A percentile compares a stretch with the other conserved stretches of the same genome.
Conservation (phyloP, 2,113 vertebrate species). For the Lonchura striata region DNA sequence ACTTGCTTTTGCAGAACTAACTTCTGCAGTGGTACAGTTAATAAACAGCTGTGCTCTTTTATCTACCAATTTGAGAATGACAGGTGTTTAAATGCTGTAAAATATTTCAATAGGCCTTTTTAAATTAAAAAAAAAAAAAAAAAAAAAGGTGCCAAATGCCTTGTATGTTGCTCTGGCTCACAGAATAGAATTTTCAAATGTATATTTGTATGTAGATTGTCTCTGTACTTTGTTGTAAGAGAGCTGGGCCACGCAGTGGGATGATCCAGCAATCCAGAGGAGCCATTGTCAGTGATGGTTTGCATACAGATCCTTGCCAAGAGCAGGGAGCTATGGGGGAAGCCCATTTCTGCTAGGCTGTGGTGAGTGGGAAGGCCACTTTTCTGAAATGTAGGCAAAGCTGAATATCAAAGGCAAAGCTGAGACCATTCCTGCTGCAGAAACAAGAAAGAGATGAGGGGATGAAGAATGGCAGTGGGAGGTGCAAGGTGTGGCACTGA, state of each 20-base stretch:
- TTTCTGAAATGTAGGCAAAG: neutral
- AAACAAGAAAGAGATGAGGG: neutral
- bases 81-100: neutral
- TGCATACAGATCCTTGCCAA: neutral
- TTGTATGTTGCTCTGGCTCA: neutral
- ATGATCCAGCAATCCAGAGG: neutral
- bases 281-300: accelerated
- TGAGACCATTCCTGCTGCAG: neutral
- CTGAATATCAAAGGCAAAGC: neutral
- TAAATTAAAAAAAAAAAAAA: neutral
- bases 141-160: neutral
- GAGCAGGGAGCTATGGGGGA: neutral
- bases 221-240: neutral
- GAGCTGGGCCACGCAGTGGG: no score
- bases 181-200: neutral
- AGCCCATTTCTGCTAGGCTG: neutral
- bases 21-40: neutral
- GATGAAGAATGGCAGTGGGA: accelerated
- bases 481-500: neutral
- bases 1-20: neutral
- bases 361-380: neutral
- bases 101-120: neutral
- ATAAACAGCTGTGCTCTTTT: neutral
- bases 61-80: neutral
- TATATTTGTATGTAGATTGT: neutral